Conservation (phyloP, 2,888 invertebrate species). For the Dasysyrphus albostriatus region DNA sequence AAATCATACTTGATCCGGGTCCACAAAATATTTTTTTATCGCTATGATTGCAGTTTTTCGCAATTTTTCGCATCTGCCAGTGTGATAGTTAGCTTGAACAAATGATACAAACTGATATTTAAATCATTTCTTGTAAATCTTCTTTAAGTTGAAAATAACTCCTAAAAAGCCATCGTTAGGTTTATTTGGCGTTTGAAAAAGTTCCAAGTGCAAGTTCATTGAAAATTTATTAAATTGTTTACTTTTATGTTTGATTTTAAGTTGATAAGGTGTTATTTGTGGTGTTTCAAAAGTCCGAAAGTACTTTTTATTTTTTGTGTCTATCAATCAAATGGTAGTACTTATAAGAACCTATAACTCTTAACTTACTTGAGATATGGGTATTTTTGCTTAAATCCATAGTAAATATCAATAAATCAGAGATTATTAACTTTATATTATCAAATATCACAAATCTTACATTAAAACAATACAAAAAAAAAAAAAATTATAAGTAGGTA, state of each 20-base stretch:
- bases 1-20: no score
- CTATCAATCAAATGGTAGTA: neutral
- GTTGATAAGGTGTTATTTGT: neutral
- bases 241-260: neutral
- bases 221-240: neutral
- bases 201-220: neutral
- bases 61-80: no score
- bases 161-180: no score
- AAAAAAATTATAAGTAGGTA: neutral
- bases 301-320: neutral
- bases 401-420: constrained; percentile 27
- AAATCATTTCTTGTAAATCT: no score
- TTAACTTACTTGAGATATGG: neutral
- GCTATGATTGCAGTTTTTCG: no score
- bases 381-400: neutral
- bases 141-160: no score
- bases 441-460: neutral
- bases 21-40: no score
- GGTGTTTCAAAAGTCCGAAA: neutral
- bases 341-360: neutral
- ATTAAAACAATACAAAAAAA: neutral
- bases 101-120: no score
- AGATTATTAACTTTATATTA: constrained; percentile 1
- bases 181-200: no score
- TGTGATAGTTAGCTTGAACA: no score